Percentiles rank a stretch among this genome's conserved stretches.
phyloP scores from a whole-genome alignment of 2,797 vertebrate genomes.

The Scarus forsteni region DNA sequence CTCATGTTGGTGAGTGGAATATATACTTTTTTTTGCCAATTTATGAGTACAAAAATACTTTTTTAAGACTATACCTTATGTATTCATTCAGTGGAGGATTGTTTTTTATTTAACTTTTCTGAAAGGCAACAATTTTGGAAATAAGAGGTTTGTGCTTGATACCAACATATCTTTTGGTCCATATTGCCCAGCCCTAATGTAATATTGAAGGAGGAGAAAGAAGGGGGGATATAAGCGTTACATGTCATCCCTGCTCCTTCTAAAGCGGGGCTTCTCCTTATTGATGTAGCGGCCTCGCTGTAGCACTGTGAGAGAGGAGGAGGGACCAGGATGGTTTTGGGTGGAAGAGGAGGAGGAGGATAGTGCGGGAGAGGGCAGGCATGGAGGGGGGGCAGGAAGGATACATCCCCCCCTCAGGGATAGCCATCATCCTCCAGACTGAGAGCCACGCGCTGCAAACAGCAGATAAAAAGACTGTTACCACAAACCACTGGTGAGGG shows the following conservation, averaged over 20 bases:
- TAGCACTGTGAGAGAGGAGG: slow-evolving; percentile 64
- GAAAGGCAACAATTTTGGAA: no score
- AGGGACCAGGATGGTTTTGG: slow-evolving; percentile 52
- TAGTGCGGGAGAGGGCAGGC: not conserved
- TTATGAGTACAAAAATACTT: no score
- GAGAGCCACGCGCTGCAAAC: slow-evolving; percentile 95
- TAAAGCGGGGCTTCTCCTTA: slow-evolving; percentile 58
- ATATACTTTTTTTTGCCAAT: no score
- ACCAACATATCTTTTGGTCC: no score
- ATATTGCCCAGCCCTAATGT: slow-evolving; percentile 74
- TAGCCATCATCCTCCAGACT: slow-evolving; percentile 97
- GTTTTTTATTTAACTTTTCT: no score
- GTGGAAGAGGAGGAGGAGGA: not conserved
- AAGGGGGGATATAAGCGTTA: slow-evolving; percentile 38
- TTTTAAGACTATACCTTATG: no score
- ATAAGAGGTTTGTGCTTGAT: no score
- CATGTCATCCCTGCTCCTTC: slow-evolving; percentile 61
- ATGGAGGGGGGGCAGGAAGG: slow-evolving; percentile 13
- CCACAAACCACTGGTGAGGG: slow-evolving; percentile 46
- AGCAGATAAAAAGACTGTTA: slow-evolving; percentile 84
- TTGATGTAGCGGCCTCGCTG: slow-evolving; percentile 72
- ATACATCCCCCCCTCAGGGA: slow-evolving; percentile 87
- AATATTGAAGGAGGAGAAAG: slow-evolving; percentile 54
- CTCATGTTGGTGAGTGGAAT: no score
- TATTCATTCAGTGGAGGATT: no score